A percentile compares a stretch with the other conserved stretches of the same genome.
phyloP scores from a whole-genome alignment of 2,888 invertebrate species.

The Brenthis hecate region DNA sequence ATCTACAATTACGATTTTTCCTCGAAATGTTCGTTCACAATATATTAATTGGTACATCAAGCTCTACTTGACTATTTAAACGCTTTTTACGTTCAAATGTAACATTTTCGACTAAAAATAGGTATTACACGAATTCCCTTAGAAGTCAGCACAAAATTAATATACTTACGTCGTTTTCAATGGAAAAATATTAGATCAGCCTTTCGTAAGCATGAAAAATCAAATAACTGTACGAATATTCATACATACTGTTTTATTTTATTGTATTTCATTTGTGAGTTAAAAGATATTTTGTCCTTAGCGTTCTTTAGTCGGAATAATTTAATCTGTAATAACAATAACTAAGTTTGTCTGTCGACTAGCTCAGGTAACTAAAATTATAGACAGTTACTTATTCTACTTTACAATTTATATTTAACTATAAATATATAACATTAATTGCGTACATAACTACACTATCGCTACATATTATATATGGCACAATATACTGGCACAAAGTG shows the following conservation, averaged over 20 bases:
- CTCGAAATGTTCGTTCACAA: no score
- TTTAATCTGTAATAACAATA: not conserved
- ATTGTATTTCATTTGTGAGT: no score
- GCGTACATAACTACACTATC: conserved; percentile 1
- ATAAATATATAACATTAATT: conserved; percentile 21
- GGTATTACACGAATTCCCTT: no score
- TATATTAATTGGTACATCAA: no score
- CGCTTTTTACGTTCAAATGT: no score
- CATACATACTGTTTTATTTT: no score
- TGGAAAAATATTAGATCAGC: not conserved
- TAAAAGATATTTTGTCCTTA: not conserved
- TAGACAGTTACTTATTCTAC: conserved; percentile 1
- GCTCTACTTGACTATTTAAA: no score
- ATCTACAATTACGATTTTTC: no score
- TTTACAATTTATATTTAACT: not conserved
- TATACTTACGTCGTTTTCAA: no score
- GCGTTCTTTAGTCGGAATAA: not conserved
- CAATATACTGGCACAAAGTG: conserved; percentile 23
- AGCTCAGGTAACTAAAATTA: conserved; percentile 15
- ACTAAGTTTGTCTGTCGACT: conserved; percentile 1
- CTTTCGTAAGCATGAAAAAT: not conserved
- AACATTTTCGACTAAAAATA: no score
- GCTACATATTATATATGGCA: conserved; percentile 46
- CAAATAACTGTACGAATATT: no score
- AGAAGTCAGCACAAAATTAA: no score